These are phyloP conservation scores for Acanthosepion esculentum DNA, from an alignment of 2,888 invertebrate genomes.

Conservation along the genomic window DNA sequence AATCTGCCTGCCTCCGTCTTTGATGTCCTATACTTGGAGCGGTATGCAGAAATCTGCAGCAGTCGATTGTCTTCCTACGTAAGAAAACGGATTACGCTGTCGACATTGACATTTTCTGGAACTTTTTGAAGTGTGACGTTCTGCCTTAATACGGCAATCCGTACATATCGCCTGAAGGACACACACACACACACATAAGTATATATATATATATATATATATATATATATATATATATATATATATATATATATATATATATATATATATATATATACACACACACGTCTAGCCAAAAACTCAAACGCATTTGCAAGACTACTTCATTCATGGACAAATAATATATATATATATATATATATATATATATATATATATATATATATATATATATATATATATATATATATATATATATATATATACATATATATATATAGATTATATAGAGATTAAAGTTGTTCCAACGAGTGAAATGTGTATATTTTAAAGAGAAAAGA, in stretches of 20 bases:
- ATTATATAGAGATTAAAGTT: no score
- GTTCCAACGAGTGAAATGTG: no score
- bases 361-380: background rate
- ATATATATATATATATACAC: conserved; percentile 35
- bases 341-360: background rate
- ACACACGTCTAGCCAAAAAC: background rate
- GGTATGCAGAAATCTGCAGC: no score
- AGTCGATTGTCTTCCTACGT: no score
- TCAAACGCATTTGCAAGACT: no score
- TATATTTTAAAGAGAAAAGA: no score
- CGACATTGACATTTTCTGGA: no score
- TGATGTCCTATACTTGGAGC: no score
- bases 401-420: background rate
- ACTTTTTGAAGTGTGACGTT: no score
- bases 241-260: background rate
- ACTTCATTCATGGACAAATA: no score
- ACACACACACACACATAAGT: background rate
- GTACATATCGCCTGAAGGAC: background rate
- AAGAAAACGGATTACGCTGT: no score
- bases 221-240: background rate
- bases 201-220: background rate
- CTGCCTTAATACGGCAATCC: background rate
- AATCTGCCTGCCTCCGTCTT: background rate
- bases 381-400: background rate
- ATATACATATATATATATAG: background rate